These are phyloP conservation scores for Chelonus insularis DNA, from an alignment of 1,140 invertebrate species.

Conservation along the genomic window DNA sequence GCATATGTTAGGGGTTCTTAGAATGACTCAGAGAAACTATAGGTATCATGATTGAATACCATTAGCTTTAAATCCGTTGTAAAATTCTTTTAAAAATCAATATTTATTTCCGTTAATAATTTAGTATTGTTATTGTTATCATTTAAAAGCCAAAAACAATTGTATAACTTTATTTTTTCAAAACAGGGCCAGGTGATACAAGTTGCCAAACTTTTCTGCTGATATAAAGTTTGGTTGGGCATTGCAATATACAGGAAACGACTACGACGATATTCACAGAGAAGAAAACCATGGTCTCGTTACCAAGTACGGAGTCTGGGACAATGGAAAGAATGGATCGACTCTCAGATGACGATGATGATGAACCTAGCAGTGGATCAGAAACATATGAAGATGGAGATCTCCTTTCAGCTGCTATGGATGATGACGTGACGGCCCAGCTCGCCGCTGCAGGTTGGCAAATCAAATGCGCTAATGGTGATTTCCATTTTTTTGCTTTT, in stretches of 20 bases:
- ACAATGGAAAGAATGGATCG: slow-evolving; percentile 63
- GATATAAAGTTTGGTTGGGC: slow-evolving; percentile 20
- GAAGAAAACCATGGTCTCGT: slow-evolving; percentile 43
- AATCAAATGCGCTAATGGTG: slow-evolving; percentile 62
- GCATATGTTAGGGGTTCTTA: slow-evolving; percentile 24
- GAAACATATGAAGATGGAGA: slow-evolving; percentile 75
- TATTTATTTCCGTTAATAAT: background rate
- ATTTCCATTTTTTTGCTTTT: slow-evolving; percentile 61
- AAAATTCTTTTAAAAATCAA: slow-evolving; percentile 12
- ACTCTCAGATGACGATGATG: slow-evolving; percentile 77
- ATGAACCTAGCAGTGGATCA: slow-evolving; percentile 75
- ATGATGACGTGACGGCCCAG: slow-evolving; percentile 93
- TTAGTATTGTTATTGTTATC: too few species aligned
- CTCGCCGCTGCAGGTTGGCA: slow-evolving; percentile 87
- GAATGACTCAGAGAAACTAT: slow-evolving; percentile 31
- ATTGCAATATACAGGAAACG: slow-evolving; percentile 31
- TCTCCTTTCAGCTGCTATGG: slow-evolving; percentile 78
- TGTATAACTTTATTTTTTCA: slow-evolving; percentile 8
- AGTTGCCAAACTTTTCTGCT: slow-evolving; percentile 1
- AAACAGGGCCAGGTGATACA: slow-evolving; percentile 43
- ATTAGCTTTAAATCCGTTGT: background rate
- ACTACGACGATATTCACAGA: slow-evolving; percentile 28
- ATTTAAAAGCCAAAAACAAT: slow-evolving; percentile 2
- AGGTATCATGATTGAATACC: background rate
- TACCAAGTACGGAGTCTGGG: slow-evolving; percentile 47